Percentiles rank a stretch among this genome's conserved stretches.
phyloP scores from a whole-genome alignment of 2,113 vertebrate genomes.

The Syrmaticus mikado region DNA sequence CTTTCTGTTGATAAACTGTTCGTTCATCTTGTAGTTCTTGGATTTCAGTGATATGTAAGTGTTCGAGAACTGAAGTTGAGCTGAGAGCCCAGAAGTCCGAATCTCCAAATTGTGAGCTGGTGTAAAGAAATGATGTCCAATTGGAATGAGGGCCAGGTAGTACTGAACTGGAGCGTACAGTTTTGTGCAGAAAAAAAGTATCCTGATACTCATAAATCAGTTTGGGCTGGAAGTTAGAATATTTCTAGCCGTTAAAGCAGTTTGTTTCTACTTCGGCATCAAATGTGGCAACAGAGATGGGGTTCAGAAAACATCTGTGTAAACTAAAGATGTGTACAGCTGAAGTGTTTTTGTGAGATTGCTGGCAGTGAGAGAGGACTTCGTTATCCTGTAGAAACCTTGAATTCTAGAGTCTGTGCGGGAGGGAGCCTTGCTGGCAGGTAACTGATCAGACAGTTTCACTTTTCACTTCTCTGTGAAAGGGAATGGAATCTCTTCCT shows the following conservation, averaged over 20 bases:
- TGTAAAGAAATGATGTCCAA: neutral
- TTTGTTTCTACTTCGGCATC: neutral
- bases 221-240: neutral
- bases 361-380: neutral
- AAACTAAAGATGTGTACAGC: neutral
- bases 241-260: neutral
- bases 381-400: neutral
- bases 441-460: neutral
- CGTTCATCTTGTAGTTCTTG: neutral
- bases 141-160: neutral
- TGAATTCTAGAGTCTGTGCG: neutral
- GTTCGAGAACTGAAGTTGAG: neutral
- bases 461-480: neutral
- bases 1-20: neutral
- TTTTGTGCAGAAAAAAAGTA: neutral
- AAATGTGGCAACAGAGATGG: neutral
- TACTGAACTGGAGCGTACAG: neutral
- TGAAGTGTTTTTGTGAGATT: neutral
- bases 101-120: neutral
- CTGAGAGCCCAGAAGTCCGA: neutral
- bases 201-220: neutral
- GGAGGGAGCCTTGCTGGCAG: neutral
- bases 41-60: neutral
- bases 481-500: neutral
- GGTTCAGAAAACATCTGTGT: neutral